Conservation (phyloP, 2,113 vertebrate genomes). For the Bungarus multicinctus region DNA sequence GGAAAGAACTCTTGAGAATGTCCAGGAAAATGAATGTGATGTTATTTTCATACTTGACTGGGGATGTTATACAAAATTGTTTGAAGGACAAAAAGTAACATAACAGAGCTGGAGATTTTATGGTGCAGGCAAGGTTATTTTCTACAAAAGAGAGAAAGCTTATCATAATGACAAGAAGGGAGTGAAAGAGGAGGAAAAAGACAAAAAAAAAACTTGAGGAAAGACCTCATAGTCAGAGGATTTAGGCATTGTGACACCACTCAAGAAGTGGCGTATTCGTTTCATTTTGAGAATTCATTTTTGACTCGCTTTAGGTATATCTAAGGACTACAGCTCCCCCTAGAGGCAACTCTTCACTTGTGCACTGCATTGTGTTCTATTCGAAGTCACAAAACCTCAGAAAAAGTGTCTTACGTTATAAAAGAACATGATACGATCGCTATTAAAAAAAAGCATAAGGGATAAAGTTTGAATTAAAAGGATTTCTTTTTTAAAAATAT, state of each 20-base stretch:
- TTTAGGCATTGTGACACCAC: constrained; percentile 7
- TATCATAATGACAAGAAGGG: neutral
- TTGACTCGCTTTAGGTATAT: neutral
- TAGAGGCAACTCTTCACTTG: constrained; percentile 7
- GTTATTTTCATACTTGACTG: constrained; percentile 9
- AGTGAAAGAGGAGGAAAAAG: neutral
- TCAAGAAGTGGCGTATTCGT: constrained; percentile 3
- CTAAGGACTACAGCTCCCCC: constrained; percentile 40
- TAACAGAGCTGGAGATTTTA: constrained; percentile 1
- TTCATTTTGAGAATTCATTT: constrained; percentile 16
- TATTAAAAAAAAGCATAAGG: neutral
- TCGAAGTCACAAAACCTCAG: neutral
- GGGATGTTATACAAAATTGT: constrained; percentile 1
- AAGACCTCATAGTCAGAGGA: neutral
- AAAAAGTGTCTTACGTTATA: neutral
- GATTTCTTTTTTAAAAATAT: neutral
- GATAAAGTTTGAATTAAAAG: neutral
- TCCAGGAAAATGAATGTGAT: constrained; percentile 27
- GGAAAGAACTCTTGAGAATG: neutral
- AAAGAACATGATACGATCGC: neutral
- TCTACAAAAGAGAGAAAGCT: constrained; percentile 12
- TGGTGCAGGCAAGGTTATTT: neutral
- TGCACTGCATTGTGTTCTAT: neutral
- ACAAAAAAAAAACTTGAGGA: neutral
- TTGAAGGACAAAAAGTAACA: constrained; percentile 15